These are phyloP conservation scores for Syritta pipiens DNA, from an alignment of 2,888 invertebrate genomes.

Conservation along the genomic window DNA sequence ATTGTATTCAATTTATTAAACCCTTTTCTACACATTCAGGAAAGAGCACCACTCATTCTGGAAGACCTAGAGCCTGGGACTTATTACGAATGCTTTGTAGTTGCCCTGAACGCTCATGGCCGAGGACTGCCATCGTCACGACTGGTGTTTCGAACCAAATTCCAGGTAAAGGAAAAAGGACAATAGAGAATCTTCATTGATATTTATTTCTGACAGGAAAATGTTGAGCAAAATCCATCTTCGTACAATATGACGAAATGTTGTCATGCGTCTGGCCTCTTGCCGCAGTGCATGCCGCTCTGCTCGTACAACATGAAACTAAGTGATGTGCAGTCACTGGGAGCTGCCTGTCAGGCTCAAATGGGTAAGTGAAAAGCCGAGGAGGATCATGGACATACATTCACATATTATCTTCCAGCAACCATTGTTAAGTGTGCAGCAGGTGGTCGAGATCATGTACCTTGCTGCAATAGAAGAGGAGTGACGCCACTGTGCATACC, in stretches of 20 bases:
- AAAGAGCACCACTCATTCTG: slow-evolving; percentile 86
- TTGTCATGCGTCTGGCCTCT: slow-evolving; percentile 84
- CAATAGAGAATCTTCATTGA: background rate
- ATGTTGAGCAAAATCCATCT: slow-evolving; percentile 78
- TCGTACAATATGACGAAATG: slow-evolving; percentile 90
- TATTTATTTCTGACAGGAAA: slow-evolving; percentile 58
- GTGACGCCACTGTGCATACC: slow-evolving; percentile 85
- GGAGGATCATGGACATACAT: background rate
- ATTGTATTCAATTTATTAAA: background rate
- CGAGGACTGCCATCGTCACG: slow-evolving; percentile 87
- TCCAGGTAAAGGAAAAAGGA: slow-evolving; percentile 70
- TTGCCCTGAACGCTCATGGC: slow-evolving; percentile 89
- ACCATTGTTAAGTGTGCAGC: slow-evolving; percentile 81
- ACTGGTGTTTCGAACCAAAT: slow-evolving; percentile 87
- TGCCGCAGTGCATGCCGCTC: slow-evolving; percentile 84
- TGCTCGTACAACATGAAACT: slow-evolving; percentile 91
- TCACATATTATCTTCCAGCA: slow-evolving; percentile 71
- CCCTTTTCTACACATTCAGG: slow-evolving; percentile 48
- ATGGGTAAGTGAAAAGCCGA: slow-evolving; percentile 81
- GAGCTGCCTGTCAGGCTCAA: slow-evolving; percentile 87
- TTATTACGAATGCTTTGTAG: slow-evolving; percentile 89
- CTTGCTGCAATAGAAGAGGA: slow-evolving; percentile 87
- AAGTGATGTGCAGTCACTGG: slow-evolving; percentile 87
- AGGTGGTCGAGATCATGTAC: slow-evolving; percentile 85
- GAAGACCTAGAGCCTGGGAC: slow-evolving; percentile 87